Conservation (phyloP, 2,113 vertebrate species). For the Orthochromis indermauri region DNA sequence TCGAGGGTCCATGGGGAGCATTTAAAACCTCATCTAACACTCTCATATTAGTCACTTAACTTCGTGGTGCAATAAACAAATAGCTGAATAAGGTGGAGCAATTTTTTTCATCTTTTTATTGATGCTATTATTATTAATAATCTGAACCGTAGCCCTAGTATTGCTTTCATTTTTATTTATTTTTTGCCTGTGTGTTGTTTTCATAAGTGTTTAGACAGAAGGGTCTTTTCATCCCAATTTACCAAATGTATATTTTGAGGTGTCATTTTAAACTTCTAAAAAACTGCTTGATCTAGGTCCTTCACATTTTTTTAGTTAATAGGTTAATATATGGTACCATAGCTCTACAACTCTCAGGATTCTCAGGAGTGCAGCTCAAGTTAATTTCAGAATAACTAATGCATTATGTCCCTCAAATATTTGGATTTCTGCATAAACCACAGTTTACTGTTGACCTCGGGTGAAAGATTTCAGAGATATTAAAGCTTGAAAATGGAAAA, state of each 20-base stretch:
- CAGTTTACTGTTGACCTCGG: not conserved
- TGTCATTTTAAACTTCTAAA: not conserved
- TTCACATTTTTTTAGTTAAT: not conserved
- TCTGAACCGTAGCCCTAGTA: not conserved
- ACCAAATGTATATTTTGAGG: not conserved
- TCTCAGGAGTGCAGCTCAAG: not conserved
- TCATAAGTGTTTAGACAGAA: not conserved
- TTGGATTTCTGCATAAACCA: not conserved
- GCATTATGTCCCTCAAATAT: not conserved
- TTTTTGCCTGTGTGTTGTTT: not conserved
- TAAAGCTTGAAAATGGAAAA: not conserved
- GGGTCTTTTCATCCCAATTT: not conserved
- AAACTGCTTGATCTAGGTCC: not conserved
- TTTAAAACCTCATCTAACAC: not conserved
- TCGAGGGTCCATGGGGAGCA: not conserved
- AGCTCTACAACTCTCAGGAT: not conserved
- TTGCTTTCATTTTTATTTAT: not conserved
- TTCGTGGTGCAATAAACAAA: not conserved
- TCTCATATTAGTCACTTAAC: not conserved
- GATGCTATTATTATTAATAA: not conserved
- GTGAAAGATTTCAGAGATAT: not conserved
- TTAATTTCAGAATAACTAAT: not conserved
- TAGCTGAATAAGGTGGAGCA: not conserved
- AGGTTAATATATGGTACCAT: not conserved
- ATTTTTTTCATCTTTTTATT: not conserved